A percentile compares a stretch with the other conserved stretches of the same genome.
phyloP scores from a whole-genome alignment of 92 coral and sea anemone species.

The Blastomussa wellsi region DNA sequence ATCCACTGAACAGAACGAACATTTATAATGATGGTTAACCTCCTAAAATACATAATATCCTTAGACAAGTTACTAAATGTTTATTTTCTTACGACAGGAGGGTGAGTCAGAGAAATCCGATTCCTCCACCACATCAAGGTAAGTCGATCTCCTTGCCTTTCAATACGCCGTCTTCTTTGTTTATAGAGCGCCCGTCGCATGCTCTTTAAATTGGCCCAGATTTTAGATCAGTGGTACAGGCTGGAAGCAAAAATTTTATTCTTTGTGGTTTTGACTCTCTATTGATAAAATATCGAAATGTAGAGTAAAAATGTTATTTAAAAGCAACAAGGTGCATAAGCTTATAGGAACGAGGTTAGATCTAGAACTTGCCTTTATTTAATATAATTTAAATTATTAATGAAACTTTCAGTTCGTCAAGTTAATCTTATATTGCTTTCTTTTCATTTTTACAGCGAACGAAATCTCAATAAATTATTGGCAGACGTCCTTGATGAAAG shows the following conservation, averaged over 20 bases:
- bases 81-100: slow-evolving; percentile 7
- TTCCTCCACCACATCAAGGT: slow-evolving; percentile 54
- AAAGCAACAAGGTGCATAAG: too few species aligned
- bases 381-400: neutral
- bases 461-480: slow-evolving; percentile 58
- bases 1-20: neutral
- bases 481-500: slow-evolving; percentile 76
- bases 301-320: too few species aligned
- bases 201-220: too few species aligned
- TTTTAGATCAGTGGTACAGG: too few species aligned
- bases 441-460: slow-evolving; percentile 10
- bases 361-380: too few species aligned
- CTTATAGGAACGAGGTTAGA: too few species aligned
- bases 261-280: too few species aligned
- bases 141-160: too few species aligned
- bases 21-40: neutral
- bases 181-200: too few species aligned
- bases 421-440: neutral
- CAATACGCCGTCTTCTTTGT: too few species aligned
- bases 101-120: slow-evolving; percentile 59
- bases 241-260: too few species aligned
- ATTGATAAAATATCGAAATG: too few species aligned
- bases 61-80: neutral
- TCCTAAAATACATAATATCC: neutral
- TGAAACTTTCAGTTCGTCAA: neutral